These are phyloP conservation scores for Oenanthe oenanthe DNA, from an alignment of 2,113 vertebrate species.

Conservation along the genomic window DNA sequence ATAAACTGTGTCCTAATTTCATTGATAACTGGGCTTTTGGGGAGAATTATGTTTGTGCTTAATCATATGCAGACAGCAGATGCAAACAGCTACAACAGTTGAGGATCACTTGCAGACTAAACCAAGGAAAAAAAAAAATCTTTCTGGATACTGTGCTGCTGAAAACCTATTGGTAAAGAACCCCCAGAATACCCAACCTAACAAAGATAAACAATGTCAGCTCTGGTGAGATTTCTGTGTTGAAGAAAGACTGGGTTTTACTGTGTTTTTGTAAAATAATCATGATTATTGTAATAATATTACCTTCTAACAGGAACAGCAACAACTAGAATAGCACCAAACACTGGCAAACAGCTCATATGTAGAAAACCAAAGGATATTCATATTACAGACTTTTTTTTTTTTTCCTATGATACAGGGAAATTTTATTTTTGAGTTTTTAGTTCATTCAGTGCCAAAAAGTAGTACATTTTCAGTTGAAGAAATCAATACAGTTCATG, in stretches of 20 bases:
- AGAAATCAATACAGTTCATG: neutral
- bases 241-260: neutral
- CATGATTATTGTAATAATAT: neutral
- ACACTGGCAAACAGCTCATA: neutral
- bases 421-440: neutral
- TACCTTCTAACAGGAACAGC: neutral
- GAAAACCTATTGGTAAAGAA: neutral
- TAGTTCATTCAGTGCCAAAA: neutral
- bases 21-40: neutral
- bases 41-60: neutral
- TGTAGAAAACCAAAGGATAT: neutral
- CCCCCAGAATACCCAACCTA: accelerated
- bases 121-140: neutral
- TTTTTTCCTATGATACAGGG: neutral
- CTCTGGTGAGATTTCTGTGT: neutral
- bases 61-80: neutral
- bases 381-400: neutral
- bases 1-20: neutral
- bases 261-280: neutral
- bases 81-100: neutral
- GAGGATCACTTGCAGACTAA: neutral
- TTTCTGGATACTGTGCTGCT: neutral
- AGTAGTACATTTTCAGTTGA: neutral
- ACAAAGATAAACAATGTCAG: neutral
- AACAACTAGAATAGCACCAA: neutral